A percentile compares a stretch with the other conserved stretches of the same genome.
Evolutionary conservation across 2,113 vertebrate species (phyloP).

Genomic region (Ascaphus truei): DNA sequence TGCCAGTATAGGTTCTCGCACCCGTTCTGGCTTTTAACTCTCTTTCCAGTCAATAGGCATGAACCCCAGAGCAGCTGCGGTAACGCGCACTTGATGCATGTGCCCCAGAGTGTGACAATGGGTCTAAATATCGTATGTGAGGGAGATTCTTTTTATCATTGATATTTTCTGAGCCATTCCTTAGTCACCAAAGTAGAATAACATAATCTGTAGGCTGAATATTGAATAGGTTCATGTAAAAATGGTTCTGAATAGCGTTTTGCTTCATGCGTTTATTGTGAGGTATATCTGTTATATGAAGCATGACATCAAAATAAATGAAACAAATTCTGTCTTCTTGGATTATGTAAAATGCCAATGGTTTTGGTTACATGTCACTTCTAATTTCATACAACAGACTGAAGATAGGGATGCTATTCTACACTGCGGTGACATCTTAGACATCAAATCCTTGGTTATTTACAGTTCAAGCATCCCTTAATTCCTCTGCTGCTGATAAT

Average conservation of each 20-base stretch:
- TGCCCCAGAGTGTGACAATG: too few relatives aligned
- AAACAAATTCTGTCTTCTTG: slow-evolving; percentile 25
- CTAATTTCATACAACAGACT: slow-evolving; percentile 17
- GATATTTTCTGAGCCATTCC: neutral
- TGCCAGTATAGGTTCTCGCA: too few relatives aligned
- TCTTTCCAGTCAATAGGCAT: too few relatives aligned
- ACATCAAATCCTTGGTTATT: neutral
- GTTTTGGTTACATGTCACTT: slow-evolving; percentile 32
- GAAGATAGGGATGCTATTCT: slow-evolving; percentile 12
- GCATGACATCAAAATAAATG: slow-evolving; percentile 21
- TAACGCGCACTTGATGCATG: too few relatives aligned
- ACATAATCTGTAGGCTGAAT: neutral
- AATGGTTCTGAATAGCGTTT: neutral
- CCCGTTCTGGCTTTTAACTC: too few relatives aligned
- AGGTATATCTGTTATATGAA: slow-evolving; percentile 24
- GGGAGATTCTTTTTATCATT: too few relatives aligned
- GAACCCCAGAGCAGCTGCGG: too few relatives aligned
- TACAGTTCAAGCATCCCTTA: neutral
- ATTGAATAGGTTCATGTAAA: neutral
- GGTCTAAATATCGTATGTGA: too few relatives aligned
- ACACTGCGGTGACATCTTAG: slow-evolving; percentile 19
- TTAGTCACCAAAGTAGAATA: neutral
- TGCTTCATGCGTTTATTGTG: slow-evolving; percentile 5
- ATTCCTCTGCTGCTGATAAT: neutral
- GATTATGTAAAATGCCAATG: slow-evolving; percentile 23